Evolutionary conservation across 2,888 invertebrate species (phyloP).

Genomic region (Tenthredo distinguenda): DNA sequence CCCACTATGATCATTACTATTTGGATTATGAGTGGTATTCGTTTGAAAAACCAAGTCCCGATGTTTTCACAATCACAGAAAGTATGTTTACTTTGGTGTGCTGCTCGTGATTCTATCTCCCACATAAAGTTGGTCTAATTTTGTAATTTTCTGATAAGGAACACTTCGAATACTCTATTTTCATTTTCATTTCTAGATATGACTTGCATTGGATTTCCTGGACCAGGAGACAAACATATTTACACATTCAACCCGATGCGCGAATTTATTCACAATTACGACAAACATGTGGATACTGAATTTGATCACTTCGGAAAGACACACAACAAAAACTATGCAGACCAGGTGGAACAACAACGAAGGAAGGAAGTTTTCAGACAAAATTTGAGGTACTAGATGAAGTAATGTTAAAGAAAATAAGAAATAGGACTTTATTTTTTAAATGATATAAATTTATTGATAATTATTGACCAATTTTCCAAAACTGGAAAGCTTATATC

Average conservation of each 20-base stretch:
- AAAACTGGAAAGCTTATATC: background rate
- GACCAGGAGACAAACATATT: slow-evolving; percentile 88
- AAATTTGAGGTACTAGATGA: slow-evolving; percentile 85
- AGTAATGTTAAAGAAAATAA: background rate
- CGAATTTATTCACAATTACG: slow-evolving; percentile 89
- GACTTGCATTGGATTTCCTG: slow-evolving; percentile 90
- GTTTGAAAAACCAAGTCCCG: slow-evolving; percentile 84
- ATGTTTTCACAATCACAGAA: slow-evolving; percentile 84
- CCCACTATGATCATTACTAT: slow-evolving; percentile 97
- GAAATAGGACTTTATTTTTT: background rate
- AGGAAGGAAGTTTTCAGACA: slow-evolving; percentile 91
- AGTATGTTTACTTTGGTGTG: slow-evolving; percentile 77
- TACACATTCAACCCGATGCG: slow-evolving; percentile 96
- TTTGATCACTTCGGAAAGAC: slow-evolving; percentile 88
- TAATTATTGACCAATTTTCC: slow-evolving; percentile 32
- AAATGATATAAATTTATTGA: background rate
- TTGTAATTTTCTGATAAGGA: background rate
- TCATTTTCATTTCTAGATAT: slow-evolving; percentile 78
- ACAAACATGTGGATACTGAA: slow-evolving; percentile 86
- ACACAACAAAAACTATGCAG: slow-evolving; percentile 86
- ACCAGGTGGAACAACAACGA: slow-evolving; percentile 83
- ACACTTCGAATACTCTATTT: background rate
- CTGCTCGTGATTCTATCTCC: slow-evolving; percentile 21
- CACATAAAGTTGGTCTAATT: slow-evolving; percentile 5
- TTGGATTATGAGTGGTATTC: slow-evolving; percentile 86